These are phyloP conservation scores for Montipora cactus DNA, from an alignment of 64 coral and sea anemone species.

Conservation along the genomic window DNA sequence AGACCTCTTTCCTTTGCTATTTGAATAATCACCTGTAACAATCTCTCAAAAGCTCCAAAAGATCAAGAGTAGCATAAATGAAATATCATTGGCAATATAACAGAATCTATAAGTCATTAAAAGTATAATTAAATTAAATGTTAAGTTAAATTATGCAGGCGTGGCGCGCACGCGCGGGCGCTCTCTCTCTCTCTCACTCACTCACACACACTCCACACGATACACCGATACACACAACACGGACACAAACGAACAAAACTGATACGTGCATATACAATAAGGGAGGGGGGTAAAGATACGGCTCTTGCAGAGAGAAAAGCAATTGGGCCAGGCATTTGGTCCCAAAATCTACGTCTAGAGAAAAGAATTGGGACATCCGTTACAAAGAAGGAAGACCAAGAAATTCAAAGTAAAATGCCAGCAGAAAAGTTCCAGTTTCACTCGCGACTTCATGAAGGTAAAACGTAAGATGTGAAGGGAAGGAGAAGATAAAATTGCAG, in stretches of 20 bases:
- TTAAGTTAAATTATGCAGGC: not conserved
- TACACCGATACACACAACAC: not conserved
- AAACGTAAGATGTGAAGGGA: not conserved
- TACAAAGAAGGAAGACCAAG: not conserved
- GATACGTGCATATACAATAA: not conserved
- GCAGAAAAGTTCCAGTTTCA: not conserved
- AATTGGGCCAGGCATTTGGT: not conserved
- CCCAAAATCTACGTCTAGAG: not conserved
- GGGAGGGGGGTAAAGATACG: not conserved
- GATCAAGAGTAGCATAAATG: slow-evolving; percentile 3
- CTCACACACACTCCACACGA: not conserved
- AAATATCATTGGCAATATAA: not conserved
- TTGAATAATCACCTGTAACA: not conserved
- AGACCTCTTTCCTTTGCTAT: not conserved
- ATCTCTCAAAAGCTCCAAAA: not conserved
- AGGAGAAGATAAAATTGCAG: not conserved
- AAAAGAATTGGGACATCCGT: not conserved
- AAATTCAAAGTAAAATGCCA: not conserved
- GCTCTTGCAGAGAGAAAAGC: not conserved
- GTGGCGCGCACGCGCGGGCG: not conserved
- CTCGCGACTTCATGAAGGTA: not conserved
- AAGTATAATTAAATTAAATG: no score
- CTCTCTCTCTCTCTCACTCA: not conserved
- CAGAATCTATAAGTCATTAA: not conserved
- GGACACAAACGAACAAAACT: not conserved